phyloP scores from a whole-genome alignment of 2,113 vertebrate genomes.

The Hassar affinis region DNA sequence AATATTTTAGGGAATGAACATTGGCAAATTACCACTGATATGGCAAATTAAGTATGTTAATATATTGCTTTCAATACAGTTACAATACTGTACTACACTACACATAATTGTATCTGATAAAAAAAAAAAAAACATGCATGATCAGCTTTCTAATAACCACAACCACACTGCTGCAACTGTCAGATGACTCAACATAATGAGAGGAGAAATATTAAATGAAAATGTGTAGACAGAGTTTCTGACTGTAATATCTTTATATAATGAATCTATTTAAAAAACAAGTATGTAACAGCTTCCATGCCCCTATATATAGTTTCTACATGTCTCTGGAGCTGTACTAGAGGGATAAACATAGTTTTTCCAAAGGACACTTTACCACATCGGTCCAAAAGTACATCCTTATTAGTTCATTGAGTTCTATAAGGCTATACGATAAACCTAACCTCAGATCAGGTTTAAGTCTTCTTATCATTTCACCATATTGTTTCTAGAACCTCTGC shows the following conservation, averaged over 20 bases:
- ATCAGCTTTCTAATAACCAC: neutral
- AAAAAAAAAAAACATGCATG: slow-evolving; percentile 2
- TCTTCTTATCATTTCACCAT: neutral
- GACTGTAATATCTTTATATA: neutral
- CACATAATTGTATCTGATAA: slow-evolving; percentile 5
- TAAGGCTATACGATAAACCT: neutral
- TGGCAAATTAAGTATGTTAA: neutral
- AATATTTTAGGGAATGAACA: neutral
- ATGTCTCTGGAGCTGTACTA: neutral
- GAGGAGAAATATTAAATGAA: neutral
- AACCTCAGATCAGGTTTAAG: neutral
- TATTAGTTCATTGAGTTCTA: neutral
- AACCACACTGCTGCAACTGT: neutral
- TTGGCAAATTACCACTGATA: neutral
- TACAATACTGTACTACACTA: neutral
- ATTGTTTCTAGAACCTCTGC: neutral
- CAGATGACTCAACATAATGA: neutral
- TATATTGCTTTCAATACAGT: neutral
- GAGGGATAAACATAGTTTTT: neutral
- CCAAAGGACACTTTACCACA: neutral
- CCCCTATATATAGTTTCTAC: neutral
- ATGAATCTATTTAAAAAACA: neutral
- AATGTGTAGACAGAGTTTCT: neutral
- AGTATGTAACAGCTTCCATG: neutral
- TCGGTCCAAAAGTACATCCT: neutral